Evolutionary conservation across 2,797 vertebrate genomes (phyloP), one percentile per base, ranked within the genome.

Genomic region (Enteromius thamalakanensis): DNA sequence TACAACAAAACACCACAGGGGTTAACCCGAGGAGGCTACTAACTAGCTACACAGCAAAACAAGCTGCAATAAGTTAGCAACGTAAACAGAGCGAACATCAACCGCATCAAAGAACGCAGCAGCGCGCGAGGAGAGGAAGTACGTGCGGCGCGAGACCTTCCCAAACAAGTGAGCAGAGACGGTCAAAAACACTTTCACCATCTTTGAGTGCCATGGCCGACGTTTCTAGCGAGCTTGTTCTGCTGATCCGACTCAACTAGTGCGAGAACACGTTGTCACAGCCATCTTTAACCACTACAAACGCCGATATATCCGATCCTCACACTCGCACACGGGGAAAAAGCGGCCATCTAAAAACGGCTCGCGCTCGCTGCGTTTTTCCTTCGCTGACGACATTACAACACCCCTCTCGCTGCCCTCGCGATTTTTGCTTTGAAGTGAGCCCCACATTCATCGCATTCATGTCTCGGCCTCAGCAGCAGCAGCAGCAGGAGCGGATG

Each of bases 391-490:
- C 85, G 84, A 86, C 82, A 87, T 87, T 89, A 88, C 89, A 87
- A 86, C 89, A 87, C 76, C 89, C 87, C 84, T 86, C 67, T 80
- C 84, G 83, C 87, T 89, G 76, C 90, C 85, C 87, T 88, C 87
- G 85, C 89, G 65, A 72, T 76, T 53, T 53, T 37, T 70, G 90
- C 91, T 93, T 91, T 93, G 90, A 94, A 93, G 90, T 91, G 91
- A 93, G 89, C 91, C 90, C 91, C 92, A 92, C 94, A 93, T 88
- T 90, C 89, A 90, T 92, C 92, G 92, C 93, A 92, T 93, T 93
- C 92, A 93, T 91, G 95, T 93, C 92, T 94, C 91, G 93, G 94
- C 93, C 94, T 90, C 90, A 92, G 87, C 92, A 85, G 90, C 90
- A 87, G 92, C 91, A 87, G 92, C 91, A 89, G 92, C 91, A 89